A percentile compares a stretch with the other conserved stretches of the same genome.
Conservation (phyloP, 1,140 invertebrate species). For the Macrosteles quadrilineatus region DNA sequence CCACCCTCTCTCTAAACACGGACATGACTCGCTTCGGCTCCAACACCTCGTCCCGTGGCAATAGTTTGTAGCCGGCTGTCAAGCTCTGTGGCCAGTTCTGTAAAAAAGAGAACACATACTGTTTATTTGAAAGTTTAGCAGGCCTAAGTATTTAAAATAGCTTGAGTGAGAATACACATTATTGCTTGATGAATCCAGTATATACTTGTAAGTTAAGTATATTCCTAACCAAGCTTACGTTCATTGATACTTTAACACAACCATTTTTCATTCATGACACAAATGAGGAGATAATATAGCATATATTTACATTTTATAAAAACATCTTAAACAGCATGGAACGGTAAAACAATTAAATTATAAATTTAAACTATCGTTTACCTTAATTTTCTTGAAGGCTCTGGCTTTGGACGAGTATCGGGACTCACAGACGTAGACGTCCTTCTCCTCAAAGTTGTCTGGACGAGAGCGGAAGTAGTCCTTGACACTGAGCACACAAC, state of each 20-base stretch:
- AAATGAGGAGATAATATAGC: too few relatives aligned
- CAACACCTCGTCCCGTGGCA: conserved; percentile 70
- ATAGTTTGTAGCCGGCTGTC: conserved; percentile 63
- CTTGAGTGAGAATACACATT: too few relatives aligned
- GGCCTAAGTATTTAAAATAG: too few relatives aligned
- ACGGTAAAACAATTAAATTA: too few relatives aligned
- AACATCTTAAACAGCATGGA: too few relatives aligned
- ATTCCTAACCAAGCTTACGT: too few relatives aligned
- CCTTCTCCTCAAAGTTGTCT: conserved; percentile 86
- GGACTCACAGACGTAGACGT: conserved; percentile 97
- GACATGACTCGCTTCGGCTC: conserved; percentile 88
- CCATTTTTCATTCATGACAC: too few relatives aligned
- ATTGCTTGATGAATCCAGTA: too few relatives aligned
- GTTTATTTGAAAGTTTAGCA: neutral
- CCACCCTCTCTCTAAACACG: conserved; percentile 87
- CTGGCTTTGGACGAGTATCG: conserved; percentile 84
- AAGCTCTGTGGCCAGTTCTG: conserved; percentile 71
- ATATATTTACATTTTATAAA: too few relatives aligned
- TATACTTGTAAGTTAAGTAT: too few relatives aligned
- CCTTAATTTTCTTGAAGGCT: conserved; percentile 94
- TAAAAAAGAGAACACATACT: conserved; percentile 32
- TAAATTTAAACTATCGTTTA: conserved; percentile 49
- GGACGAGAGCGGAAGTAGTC: conserved; percentile 92
- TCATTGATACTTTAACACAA: too few relatives aligned
- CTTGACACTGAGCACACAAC: conserved; percentile 92